These are phyloP conservation scores for Druon quercuslanigerum DNA, from an alignment of 1,140 invertebrate genomes.

Conservation along the genomic window DNA sequence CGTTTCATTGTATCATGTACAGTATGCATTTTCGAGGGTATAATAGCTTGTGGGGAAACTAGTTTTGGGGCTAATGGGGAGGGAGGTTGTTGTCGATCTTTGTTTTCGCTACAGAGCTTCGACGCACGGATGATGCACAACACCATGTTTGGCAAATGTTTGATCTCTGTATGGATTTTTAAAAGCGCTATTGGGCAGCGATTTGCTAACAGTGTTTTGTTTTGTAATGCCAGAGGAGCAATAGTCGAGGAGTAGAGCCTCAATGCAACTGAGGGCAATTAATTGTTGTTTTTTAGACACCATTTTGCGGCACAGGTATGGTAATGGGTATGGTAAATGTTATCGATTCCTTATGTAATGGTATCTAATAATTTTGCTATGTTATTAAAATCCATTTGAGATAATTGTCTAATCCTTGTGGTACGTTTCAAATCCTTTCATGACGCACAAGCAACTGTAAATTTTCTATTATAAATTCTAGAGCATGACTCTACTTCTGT, in stretches of 20 bases:
- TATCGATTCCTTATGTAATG: not conserved
- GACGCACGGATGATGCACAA: not conserved
- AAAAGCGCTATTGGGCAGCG: not conserved
- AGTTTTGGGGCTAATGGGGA: not conserved
- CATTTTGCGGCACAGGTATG: constrained; percentile 2
- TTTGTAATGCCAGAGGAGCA: not conserved
- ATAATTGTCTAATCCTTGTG: too few species aligned
- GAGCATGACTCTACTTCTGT: constrained; percentile 3
- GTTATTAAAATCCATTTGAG: not conserved
- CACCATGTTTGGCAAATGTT: not conserved
- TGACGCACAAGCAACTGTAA: too few species aligned
- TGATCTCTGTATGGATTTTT: not conserved
- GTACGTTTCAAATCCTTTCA: too few species aligned
- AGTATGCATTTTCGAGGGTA: not conserved
- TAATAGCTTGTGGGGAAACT: not conserved
- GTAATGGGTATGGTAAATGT: constrained; percentile 3
- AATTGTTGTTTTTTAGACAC: not conserved
- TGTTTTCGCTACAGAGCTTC: constrained; percentile 1
- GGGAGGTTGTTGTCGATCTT: not conserved
- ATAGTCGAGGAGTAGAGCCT: not conserved
- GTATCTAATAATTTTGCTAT: not conserved
- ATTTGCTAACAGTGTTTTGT: not conserved
- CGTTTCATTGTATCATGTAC: not conserved
- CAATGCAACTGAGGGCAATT: not conserved
- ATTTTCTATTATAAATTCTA: not conserved